Percentiles rank a stretch among this genome's conserved stretches.
These are phyloP conservation scores for Temnothorax ravouxi DNA, from an alignment of 2,888 invertebrate genomes.

Conservation along the genomic window DNA sequence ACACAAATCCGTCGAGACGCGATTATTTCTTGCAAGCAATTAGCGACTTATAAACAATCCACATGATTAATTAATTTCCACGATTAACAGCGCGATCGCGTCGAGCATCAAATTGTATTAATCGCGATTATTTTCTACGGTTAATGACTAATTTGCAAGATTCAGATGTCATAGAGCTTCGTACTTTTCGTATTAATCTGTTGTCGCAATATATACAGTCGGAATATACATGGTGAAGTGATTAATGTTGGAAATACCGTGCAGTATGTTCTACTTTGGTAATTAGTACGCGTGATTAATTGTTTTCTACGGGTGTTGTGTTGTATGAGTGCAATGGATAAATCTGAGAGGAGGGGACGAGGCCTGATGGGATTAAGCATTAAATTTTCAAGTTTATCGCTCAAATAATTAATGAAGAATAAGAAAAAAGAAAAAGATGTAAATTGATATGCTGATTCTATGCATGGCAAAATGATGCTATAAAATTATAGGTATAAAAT, in stretches of 20 bases:
- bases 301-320: not conserved
- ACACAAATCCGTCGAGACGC: no score
- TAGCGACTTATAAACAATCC: not conserved
- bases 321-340: not conserved
- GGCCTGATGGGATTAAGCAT: not conserved
- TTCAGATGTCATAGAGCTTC: no score
- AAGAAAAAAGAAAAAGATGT: not conserved
- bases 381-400: not conserved
- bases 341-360: no score
- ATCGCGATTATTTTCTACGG: not conserved
- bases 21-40: slow-evolving; percentile 1
- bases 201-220: no score
- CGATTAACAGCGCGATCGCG: not conserved
- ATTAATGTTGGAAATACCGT: no score
- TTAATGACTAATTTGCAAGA: not conserved
- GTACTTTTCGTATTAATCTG: no score
- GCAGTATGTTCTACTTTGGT: no score
- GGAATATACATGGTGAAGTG: no score
- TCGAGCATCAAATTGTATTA: not conserved
- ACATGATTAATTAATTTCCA: not conserved
- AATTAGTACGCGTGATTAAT: not conserved
- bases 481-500: not conserved
- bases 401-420: not conserved
- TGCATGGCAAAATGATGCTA: not conserved
- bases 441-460: not conserved